Percentiles rank a stretch among this genome's conserved stretches.
Evolutionary conservation across 2,113 vertebrate genomes (phyloP).

Genomic region (Oncorhynchus tshawytscha): DNA sequence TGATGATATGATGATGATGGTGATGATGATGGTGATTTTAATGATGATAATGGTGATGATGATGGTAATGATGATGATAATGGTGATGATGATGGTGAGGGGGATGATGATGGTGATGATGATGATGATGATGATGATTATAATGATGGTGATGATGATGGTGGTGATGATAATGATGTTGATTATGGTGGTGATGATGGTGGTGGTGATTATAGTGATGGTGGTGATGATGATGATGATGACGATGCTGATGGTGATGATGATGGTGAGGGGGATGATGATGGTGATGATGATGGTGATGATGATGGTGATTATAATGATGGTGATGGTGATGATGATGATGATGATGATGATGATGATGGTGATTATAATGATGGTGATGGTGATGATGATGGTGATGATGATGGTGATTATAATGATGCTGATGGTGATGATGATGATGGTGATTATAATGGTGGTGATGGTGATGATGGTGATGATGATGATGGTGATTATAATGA

Average conservation of each 20-base stretch:
- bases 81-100: no score
- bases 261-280: no score
- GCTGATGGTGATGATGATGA: accelerated
- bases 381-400: no score
- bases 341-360: no score
- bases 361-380: accelerated
- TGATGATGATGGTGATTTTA: accelerated
- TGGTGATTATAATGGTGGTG: no score
- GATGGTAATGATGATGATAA: accelerated
- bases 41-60: accelerated
- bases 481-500: no score
- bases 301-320: accelerated
- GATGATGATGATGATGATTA: accelerated
- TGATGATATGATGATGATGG: accelerated
- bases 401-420: no score
- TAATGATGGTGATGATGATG: accelerated
- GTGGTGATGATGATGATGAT: accelerated
- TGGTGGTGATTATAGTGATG: accelerated
- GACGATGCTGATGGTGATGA: accelerated
- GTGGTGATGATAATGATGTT: accelerated
- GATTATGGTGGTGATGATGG: accelerated
- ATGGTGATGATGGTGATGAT: no score
- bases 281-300: no score
- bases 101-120: accelerated
- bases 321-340: accelerated